Conservation (phyloP, 2,113 vertebrate species). For the Percina caprodes region DNA sequence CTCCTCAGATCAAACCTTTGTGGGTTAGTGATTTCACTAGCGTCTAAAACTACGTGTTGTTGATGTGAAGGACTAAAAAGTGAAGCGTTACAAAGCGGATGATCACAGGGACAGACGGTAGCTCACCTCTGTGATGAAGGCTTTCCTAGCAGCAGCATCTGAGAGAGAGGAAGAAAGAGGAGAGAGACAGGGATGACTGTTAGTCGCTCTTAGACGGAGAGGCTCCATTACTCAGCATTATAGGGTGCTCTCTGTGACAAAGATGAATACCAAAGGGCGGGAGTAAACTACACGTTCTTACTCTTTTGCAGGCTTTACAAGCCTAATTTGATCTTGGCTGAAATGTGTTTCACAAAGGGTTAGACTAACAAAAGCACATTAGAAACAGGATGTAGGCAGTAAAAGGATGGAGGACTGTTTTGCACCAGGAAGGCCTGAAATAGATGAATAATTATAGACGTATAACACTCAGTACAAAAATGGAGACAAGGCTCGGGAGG, state of each 20-base stretch:
- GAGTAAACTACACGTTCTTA: not conserved
- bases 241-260: too few species aligned
- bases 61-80: not conserved
- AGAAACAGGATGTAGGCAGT: slow-evolving; percentile 40
- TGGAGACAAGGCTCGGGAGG: slow-evolving; percentile 27
- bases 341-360: not conserved
- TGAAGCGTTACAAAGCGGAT: not conserved
- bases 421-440: slow-evolving; percentile 59
- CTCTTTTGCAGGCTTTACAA: not conserved
- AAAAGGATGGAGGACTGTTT: slow-evolving; percentile 53
- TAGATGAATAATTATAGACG: slow-evolving; percentile 66
- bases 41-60: slow-evolving; percentile 2
- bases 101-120: slow-evolving; percentile 15
- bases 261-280: slow-evolving; percentile 46
- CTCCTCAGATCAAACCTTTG: not conserved
- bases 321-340: not conserved
- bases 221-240: slow-evolving; percentile 53
- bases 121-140: slow-evolving; percentile 82
- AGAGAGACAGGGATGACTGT: slow-evolving; percentile 23
- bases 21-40: not conserved
- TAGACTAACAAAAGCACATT: not conserved
- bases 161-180: slow-evolving; percentile 37
- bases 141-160: slow-evolving; percentile 79
- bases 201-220: slow-evolving; percentile 34
- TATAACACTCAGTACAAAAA: slow-evolving; percentile 54